Conservation (phyloP, 2,888 invertebrate genomes). For the Polydrusus pterygomalis region DNA sequence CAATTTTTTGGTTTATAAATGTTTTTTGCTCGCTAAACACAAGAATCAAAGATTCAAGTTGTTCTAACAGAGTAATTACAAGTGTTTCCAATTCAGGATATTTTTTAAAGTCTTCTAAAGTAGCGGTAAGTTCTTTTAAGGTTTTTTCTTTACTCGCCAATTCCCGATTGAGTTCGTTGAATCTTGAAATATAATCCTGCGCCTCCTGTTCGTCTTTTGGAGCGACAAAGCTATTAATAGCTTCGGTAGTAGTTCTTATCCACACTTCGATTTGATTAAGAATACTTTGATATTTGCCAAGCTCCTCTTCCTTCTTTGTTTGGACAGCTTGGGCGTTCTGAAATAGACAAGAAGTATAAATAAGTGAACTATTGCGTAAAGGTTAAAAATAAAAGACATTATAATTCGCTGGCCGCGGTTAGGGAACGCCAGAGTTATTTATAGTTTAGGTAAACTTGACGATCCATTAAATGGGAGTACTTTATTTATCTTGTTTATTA, state of each 20-base stretch:
- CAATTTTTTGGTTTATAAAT: conserved; percentile 76
- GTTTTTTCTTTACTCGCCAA: conserved; percentile 73
- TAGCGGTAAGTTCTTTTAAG: conserved; percentile 72
- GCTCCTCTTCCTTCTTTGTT: conserved; percentile 74
- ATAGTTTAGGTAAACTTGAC: conserved; percentile 15
- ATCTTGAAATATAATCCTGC: conserved; percentile 65
- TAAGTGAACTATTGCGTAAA: conserved; percentile 29
- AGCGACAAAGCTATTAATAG: conserved; percentile 60
- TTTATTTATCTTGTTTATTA: conserved; percentile 12
- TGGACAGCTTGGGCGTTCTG: conserved; percentile 75
- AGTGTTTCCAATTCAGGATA: conserved; percentile 73
- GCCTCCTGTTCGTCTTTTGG: conserved; percentile 64
- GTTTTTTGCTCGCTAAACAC: conserved; percentile 78
- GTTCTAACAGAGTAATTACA: conserved; percentile 73
- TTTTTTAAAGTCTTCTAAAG: conserved; percentile 73
- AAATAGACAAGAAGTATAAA: conserved; percentile 53
- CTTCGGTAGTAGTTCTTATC: conserved; percentile 72
- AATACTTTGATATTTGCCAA: conserved; percentile 74
- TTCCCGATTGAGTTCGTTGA: conserved; percentile 67
- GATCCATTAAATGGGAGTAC: conserved; percentile 1
- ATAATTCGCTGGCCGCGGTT: conserved; percentile 7
- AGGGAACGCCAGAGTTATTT: conserved; percentile 18
- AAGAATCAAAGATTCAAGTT: conserved; percentile 75
- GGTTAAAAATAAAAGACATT: conserved; percentile 34
- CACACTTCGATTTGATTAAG: conserved; percentile 76